Evolutionary conservation across 2,113 vertebrate species (phyloP).

Genomic region (Perca schrenkii): DNA sequence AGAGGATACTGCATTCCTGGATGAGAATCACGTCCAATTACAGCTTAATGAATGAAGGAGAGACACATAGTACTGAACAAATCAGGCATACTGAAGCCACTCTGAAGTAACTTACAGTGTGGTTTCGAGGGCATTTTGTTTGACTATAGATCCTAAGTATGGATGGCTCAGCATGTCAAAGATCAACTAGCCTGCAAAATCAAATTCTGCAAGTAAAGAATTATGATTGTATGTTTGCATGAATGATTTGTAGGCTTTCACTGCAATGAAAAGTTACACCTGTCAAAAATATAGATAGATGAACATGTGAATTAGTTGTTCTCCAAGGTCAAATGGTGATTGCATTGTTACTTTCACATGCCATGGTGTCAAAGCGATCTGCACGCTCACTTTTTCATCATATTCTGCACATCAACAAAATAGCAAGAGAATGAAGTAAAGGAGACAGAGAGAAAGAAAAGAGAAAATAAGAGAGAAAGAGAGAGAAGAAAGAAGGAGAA

Average conservation of each 20-base stretch:
- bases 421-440: slow-evolving; percentile 71
- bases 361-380: slow-evolving; percentile 91
- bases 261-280: slow-evolving; percentile 84
- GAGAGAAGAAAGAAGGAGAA: slow-evolving; percentile 58
- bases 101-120: slow-evolving; percentile 3
- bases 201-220: slow-evolving; percentile 37
- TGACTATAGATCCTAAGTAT: neutral
- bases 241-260: slow-evolving; percentile 50
- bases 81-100: slow-evolving; percentile 36
- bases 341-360: slow-evolving; percentile 98
- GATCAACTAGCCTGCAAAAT: slow-evolving; percentile 17
- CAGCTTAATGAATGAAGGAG: slow-evolving; percentile 75
- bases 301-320: slow-evolving; percentile 96
- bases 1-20: slow-evolving; percentile 56
- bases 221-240: slow-evolving; percentile 56
- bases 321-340: slow-evolving; percentile 98
- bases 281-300: slow-evolving; percentile 94
- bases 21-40: slow-evolving; percentile 75
- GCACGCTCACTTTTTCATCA: slow-evolving; percentile 97
- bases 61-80: slow-evolving; percentile 49
- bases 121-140: neutral
- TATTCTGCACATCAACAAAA: slow-evolving; percentile 94
- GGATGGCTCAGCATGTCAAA: slow-evolving; percentile 2
- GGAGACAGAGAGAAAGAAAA: slow-evolving; percentile 51
- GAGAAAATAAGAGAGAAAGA: slow-evolving; percentile 22